A percentile compares a stretch with the other conserved stretches of the same genome.
phyloP scores from a whole-genome alignment of 1,140 invertebrate species.

The Drosophila asahinai region DNA sequence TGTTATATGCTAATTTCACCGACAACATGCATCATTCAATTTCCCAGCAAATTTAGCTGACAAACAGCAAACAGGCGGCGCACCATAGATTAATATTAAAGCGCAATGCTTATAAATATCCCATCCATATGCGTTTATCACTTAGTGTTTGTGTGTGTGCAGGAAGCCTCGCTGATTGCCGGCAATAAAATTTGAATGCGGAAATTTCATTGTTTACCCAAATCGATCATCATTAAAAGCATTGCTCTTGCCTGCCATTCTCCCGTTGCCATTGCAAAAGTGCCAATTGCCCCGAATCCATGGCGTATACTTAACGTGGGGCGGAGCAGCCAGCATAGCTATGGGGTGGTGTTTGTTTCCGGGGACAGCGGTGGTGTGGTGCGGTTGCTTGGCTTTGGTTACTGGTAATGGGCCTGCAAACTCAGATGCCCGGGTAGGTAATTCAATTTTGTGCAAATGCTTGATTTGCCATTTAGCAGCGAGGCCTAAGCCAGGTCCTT shows the following conservation, averaged over 20 bases:
- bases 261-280: conserved; percentile 54
- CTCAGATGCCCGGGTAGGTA: conserved; percentile 60
- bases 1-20: conserved; percentile 36
- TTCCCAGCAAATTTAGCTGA: conserved; percentile 55
- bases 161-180: conserved; percentile 71
- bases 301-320: conserved; percentile 69
- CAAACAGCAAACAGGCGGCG: conserved; percentile 68
- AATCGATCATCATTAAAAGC: conserved; percentile 82
- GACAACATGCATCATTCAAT: conserved; percentile 54
- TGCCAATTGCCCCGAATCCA: conserved; percentile 73
- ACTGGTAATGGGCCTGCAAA: conserved; percentile 29
- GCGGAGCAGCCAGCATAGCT: conserved; percentile 8
- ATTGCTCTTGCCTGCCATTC: conserved; percentile 51
- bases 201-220: conserved; percentile 81
- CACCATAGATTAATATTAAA: conserved; percentile 61
- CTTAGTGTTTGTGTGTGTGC: conserved; percentile 13
- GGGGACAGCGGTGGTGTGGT: conserved; percentile 1
- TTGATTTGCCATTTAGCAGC: conserved; percentile 66
- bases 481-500: conserved; percentile 22
- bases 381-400: conserved; percentile 4
- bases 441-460: conserved; percentile 72
- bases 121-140: conserved; percentile 35
- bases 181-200: conserved; percentile 81
- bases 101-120: conserved; percentile 22
- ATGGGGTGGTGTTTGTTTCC: conserved; percentile 3